Conservation (phyloP, 2,888 invertebrate genomes). For the Mythimna vitellina region DNA sequence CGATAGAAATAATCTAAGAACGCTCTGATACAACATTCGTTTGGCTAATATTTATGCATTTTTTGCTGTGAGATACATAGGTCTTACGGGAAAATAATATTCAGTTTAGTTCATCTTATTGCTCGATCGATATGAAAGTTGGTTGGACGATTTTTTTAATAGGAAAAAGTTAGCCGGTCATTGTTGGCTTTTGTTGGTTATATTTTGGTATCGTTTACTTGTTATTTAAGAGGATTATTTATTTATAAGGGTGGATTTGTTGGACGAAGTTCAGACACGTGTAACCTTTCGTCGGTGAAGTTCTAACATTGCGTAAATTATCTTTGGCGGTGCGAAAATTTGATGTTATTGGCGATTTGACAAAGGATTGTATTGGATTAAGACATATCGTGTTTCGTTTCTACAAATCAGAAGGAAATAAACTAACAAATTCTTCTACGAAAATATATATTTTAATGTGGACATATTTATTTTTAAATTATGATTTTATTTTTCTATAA, state of each 20-base stretch:
- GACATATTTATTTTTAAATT: too few relatives aligned
- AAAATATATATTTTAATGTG: too few relatives aligned
- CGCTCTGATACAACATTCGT: conserved; percentile 5
- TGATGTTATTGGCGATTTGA: too few relatives aligned
- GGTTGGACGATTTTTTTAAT: conserved; percentile 62
- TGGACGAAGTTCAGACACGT: neutral
- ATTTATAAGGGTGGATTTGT: neutral
- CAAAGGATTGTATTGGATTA: too few relatives aligned
- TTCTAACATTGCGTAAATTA: too few relatives aligned
- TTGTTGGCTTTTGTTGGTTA: conserved; percentile 30
- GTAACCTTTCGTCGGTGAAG: neutral
- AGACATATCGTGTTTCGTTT: too few relatives aligned
- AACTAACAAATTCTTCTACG: too few relatives aligned
- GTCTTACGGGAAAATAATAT: conserved; percentile 44
- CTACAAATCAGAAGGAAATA: too few relatives aligned
- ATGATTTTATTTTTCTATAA: too few relatives aligned
- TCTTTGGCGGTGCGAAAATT: too few relatives aligned
- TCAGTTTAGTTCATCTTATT: conserved; percentile 59
- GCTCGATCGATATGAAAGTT: conserved; percentile 55
- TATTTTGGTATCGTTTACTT: conserved; percentile 2
- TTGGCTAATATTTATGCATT: conserved; percentile 4
- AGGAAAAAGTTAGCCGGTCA: conserved; percentile 19
- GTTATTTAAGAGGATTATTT: neutral
- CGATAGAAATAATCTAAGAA: neutral
- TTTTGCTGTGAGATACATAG: neutral